Evolutionary conservation across 2,113 vertebrate species (phyloP).

Genomic region (Oryzias javanicus): DNA sequence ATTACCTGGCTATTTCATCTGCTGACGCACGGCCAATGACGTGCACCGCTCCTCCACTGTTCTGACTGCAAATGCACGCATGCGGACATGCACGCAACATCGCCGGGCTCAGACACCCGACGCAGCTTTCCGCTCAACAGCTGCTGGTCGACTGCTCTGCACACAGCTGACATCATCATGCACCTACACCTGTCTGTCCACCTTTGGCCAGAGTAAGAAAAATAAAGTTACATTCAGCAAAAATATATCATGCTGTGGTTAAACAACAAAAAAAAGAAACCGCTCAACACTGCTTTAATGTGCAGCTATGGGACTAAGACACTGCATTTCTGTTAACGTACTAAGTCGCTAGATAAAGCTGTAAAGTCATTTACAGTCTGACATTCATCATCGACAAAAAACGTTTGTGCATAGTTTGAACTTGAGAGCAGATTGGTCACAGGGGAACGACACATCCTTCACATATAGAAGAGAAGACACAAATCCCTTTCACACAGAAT

Average conservation of each 20-base stretch:
- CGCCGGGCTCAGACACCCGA: background rate
- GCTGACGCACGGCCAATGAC: background rate
- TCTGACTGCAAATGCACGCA: background rate
- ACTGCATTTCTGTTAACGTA: conserved; percentile 35
- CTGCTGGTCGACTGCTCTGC: conserved; percentile 28
- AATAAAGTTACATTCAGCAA: conserved; percentile 59
- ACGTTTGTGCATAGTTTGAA: conserved; percentile 68
- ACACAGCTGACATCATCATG: conserved; percentile 64
- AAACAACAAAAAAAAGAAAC: conserved; percentile 23
- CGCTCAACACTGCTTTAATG: conserved; percentile 48
- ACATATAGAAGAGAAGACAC: conserved; percentile 19
- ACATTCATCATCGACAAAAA: conserved; percentile 62
- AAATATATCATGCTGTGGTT: conserved; percentile 49
- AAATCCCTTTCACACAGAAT: no score
- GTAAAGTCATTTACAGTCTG: conserved; percentile 56
- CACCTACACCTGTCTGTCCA: conserved; percentile 53
- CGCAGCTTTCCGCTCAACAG: conserved; percentile 20
- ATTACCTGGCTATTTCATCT: conserved; percentile 27
- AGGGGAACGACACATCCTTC: conserved; percentile 47
- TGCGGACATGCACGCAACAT: conserved; percentile 12
- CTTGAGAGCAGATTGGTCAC: conserved; percentile 35
- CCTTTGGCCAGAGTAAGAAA: conserved; percentile 63
- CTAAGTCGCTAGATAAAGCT: conserved; percentile 53
- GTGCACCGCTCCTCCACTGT: conserved; percentile 5
- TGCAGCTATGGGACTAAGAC: conserved; percentile 39